Base-by-base conservation (phyloP, 1,140 invertebrate genomes). In the Bicyclus anynana region DNA sequence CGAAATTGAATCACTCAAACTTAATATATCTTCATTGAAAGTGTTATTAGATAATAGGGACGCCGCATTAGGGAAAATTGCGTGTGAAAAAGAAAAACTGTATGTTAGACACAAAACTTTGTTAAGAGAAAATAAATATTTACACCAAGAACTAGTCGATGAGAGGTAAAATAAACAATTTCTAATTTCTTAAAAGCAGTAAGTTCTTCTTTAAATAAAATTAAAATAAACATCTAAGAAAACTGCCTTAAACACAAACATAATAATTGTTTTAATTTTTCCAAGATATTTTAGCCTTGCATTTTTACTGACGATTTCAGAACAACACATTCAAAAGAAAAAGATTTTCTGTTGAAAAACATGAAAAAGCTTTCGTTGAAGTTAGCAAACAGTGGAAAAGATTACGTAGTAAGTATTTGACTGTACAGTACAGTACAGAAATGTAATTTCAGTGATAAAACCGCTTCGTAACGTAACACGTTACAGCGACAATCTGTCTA, bases 1-100 rank as follows among this genome's bases (percentile, higher is more conserved):
- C 48, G 68, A 65, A 59, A 53, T 70, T 20, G 62, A 65, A 53
- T 54, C 50, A 16, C 54, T 67, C 2, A 59, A 59, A 33, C 58
- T 63, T 53, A 69, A 55, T 20, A 53, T 67, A 13, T 62, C 58
- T 27, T 56, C 58, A 13, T 56, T 73, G 21, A 67, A 70, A 61
- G 40, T 52, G 17, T 60, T 62, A 13, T 35, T 73, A 49, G 68
- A 71, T 60, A 67, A 53, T 57, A 59, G 59, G 49, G 70, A 73
- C 16, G 58, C 48, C 17, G 65, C 67, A 12, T 67, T 73, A 51
- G 65, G 52, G 5, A 67, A 54, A 9, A 35, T 73, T 20, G 65
- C 70, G 7, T 56, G 65, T 27, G 70, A 70, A 58, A 73, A 73
- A 55, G 65, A 73, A 54, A 73, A 73, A 60, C 46, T 73, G 27